These are phyloP conservation scores for Hypsopygia costalis DNA, from an alignment of 2,888 invertebrate species.

Conservation along the genomic window DNA sequence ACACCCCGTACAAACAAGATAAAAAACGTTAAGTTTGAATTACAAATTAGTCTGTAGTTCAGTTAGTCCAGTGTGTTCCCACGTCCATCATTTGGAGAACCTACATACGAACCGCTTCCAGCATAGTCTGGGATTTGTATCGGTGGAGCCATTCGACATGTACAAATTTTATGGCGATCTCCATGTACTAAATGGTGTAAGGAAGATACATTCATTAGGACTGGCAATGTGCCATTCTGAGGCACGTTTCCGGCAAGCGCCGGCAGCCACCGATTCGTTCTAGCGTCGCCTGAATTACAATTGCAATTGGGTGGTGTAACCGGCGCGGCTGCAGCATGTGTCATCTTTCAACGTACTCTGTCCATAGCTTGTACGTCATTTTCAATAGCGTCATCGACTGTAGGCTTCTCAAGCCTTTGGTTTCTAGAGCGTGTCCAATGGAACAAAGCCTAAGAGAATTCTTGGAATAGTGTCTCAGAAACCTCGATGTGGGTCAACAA, in stretches of 20 bases:
- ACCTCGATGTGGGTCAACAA: slow-evolving; percentile 41
- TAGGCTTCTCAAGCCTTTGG: background rate
- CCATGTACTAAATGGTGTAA: slow-evolving; percentile 26
- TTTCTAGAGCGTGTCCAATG: background rate
- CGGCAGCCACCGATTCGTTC: slow-evolving; percentile 56
- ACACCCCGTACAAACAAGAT: slow-evolving; percentile 34
- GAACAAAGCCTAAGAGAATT: background rate
- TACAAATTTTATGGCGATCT: background rate
- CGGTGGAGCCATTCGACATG: no score
- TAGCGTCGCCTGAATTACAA: slow-evolving; percentile 61
- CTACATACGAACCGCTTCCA: background rate
- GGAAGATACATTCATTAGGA: slow-evolving; percentile 52
- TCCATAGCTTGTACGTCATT: slow-evolving; percentile 34
- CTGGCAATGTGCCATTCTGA: slow-evolving; percentile 65
- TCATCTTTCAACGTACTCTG: slow-evolving; percentile 43
- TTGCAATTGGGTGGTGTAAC: slow-evolving; percentile 50
- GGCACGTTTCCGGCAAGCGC: slow-evolving; percentile 62
- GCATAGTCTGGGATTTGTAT: background rate
- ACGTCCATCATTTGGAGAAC: slow-evolving; percentile 44
- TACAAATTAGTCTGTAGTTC: slow-evolving; percentile 40
- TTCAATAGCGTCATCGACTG: slow-evolving; percentile 12
- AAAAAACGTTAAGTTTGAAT: slow-evolving; percentile 48
- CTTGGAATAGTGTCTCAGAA: background rate
- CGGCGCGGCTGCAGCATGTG: slow-evolving; percentile 54
- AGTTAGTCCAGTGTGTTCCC: slow-evolving; percentile 45